Evolutionary conservation across 2,797 vertebrate species (phyloP).

Genomic region (Babyrousa celebensis): DNA sequence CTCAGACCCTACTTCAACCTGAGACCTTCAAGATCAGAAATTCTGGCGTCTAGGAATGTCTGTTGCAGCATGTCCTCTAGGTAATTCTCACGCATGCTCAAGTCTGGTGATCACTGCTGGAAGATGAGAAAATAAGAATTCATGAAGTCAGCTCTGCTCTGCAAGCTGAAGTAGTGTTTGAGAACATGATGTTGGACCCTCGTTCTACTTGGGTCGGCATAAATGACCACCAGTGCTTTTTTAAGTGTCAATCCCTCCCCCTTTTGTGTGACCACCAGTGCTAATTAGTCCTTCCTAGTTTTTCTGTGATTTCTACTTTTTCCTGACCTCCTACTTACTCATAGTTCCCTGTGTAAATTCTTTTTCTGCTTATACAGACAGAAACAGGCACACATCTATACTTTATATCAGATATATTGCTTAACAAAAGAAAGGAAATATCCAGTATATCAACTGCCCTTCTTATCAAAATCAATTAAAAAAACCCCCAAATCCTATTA

Average conservation of each 20-base stretch:
- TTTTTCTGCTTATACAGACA: background rate
- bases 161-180: background rate
- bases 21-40: conserved; percentile 31
- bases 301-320: background rate
- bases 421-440: conserved; percentile 24
- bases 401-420: background rate
- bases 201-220: background rate
- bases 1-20: background rate
- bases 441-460: background rate
- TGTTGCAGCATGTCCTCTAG: background rate
- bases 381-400: background rate
- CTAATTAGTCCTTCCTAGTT: background rate
- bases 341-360: background rate
- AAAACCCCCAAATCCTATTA: background rate
- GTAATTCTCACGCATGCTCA: background rate
- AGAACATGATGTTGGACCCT: background rate
- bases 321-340: background rate
- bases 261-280: background rate
- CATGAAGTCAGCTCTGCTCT: background rate
- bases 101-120: background rate
- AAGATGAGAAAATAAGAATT: background rate
- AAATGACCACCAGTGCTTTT: background rate
- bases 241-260: background rate
- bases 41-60: background rate
- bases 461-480: conserved; percentile 30